Evolutionary conservation across 2,113 vertebrate genomes (phyloP).

Genomic region (Micromys minutus): DNA sequence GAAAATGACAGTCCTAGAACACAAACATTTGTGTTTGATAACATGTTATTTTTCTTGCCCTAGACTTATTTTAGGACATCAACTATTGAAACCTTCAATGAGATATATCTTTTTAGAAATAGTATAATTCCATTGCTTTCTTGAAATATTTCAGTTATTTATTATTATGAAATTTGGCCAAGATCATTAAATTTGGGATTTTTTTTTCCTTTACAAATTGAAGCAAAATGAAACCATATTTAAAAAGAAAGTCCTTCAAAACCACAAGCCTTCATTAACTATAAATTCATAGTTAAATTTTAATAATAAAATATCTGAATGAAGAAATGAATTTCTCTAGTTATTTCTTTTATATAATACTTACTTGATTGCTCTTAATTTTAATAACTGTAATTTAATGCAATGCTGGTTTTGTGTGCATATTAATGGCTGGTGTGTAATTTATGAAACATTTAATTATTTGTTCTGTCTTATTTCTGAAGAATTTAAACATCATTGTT

Average conservation of each 20-base stretch:
- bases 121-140: conserved; percentile 37
- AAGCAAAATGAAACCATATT: not conserved
- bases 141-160: conserved; percentile 7
- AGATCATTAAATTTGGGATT: not conserved
- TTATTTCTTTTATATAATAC: conserved; percentile 81
- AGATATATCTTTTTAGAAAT: conserved; percentile 67
- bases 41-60: conserved; percentile 58
- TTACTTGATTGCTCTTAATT: conserved; percentile 85
- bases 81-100: conserved; percentile 65
- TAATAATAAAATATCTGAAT: conserved; percentile 36
- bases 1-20: conserved; percentile 19
- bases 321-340: not conserved
- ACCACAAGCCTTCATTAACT: conserved; percentile 7
- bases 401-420: conserved; percentile 82
- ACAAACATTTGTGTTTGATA: conserved; percentile 61
- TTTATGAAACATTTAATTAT: conserved; percentile 84
- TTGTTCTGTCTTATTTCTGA: conserved; percentile 81
- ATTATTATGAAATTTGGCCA: conserved; percentile 49
- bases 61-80: conserved; percentile 58
- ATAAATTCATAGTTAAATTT: conserved; percentile 54
- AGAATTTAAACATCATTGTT: conserved; percentile 82
- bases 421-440: conserved; percentile 84
- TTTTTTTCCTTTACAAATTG: conserved; percentile 2
- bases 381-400: conserved; percentile 82
- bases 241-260: not conserved